Conservation (phyloP, 2,888 invertebrate species). For the Phlogophora meticulosa region DNA sequence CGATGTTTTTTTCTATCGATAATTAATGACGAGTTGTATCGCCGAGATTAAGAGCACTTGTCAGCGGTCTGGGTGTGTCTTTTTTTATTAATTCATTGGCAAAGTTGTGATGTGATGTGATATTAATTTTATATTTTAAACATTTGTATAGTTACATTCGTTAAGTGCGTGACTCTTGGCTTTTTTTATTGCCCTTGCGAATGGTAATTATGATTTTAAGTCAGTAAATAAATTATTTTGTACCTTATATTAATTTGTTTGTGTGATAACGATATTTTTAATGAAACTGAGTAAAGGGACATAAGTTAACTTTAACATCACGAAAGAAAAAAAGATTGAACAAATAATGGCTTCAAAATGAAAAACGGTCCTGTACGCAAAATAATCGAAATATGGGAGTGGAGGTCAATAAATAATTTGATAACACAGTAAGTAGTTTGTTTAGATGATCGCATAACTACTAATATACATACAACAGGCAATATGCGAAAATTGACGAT, state of each 20-base stretch:
- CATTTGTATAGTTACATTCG: slow-evolving; percentile 19
- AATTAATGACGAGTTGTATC: slow-evolving; percentile 78
- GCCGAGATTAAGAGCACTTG: slow-evolving; percentile 71
- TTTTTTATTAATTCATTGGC: slow-evolving; percentile 60
- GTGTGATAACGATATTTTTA: neutral
- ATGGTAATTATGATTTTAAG: slow-evolving; percentile 29
- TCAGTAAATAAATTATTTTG: slow-evolving; percentile 15
- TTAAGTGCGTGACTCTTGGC: slow-evolving; percentile 15
- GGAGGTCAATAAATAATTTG: neutral
- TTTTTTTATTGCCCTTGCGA: slow-evolving; percentile 37
- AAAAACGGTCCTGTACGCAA: neutral
- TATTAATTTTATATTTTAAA: slow-evolving; percentile 31
- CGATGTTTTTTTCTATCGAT: slow-evolving; percentile 75
- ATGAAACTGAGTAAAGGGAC: neutral
- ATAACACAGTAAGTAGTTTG: neutral
- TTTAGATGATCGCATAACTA: neutral
- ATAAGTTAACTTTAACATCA: neutral
- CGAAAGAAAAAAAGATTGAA: neutral
- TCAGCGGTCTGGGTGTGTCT: slow-evolving; percentile 63
- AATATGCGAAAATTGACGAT: slow-evolving; percentile 13
- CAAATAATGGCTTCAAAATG: neutral
- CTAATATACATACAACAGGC: slow-evolving; percentile 3
- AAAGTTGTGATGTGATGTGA: slow-evolving; percentile 28
- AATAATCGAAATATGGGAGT: neutral
- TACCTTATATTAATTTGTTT: slow-evolving; percentile 1